These are phyloP conservation scores for Cephus pulcher DNA, from an alignment of 2,888 invertebrate genomes.

Conservation along the genomic window DNA sequence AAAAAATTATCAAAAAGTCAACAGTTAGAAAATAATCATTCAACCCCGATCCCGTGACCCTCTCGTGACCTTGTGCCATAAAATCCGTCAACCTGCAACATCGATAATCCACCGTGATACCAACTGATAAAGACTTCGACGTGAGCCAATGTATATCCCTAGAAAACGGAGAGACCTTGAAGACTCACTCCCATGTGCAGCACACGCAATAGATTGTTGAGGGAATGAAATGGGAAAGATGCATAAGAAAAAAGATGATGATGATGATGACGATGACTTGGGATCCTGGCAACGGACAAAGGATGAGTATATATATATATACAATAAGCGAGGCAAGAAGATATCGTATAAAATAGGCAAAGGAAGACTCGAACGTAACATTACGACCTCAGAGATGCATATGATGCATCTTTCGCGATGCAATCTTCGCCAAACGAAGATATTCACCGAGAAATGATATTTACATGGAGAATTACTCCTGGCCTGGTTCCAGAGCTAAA, in stretches of 20 bases:
- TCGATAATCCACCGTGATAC: not conserved
- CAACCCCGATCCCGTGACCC: not conserved
- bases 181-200: not conserved
- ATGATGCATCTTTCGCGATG: slow-evolving; percentile 25
- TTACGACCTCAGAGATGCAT: not conserved
- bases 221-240: not conserved
- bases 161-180: not conserved
- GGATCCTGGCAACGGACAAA: not conserved
- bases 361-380: not conserved
- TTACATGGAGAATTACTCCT: slow-evolving; percentile 56
- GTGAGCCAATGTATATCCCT: not conserved
- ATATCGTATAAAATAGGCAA: not conserved
- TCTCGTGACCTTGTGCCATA: not conserved
- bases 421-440: slow-evolving; percentile 38
- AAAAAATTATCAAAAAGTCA: too few species aligned
- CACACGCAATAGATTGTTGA: not conserved
- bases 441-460: slow-evolving; percentile 50
- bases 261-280: not conserved
- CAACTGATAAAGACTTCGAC: not conserved
- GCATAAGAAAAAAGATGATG: not conserved
- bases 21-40: not conserved
- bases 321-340: not conserved
- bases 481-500: slow-evolving; percentile 50
- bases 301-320: not conserved
- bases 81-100: not conserved